Evolutionary conservation across 2,888 invertebrate species (phyloP).

Genomic region (Sphaeridia pumilis): DNA sequence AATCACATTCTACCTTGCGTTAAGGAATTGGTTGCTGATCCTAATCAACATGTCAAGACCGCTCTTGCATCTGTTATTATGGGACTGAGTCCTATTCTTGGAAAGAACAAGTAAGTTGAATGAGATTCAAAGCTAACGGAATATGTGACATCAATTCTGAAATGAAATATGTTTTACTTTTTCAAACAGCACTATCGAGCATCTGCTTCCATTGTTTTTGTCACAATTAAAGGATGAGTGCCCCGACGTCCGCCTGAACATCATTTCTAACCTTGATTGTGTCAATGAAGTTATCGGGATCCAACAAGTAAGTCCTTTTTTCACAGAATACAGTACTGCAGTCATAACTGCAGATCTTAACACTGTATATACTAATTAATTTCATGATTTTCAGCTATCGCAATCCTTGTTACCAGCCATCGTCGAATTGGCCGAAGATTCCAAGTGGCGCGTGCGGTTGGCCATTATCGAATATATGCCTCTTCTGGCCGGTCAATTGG

Average conservation of each 20-base stretch:
- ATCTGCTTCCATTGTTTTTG: constrained; percentile 88
- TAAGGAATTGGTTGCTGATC: constrained; percentile 92
- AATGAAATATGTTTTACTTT: too few species aligned
- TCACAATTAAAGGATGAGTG: constrained; percentile 95
- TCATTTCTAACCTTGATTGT: constrained; percentile 97
- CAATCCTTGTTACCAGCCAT: constrained; percentile 95
- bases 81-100: constrained; percentile 96
- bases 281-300: constrained; percentile 93
- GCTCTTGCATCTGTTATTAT: constrained; percentile 98
- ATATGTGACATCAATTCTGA: too few species aligned
- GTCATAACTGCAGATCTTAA: too few species aligned
- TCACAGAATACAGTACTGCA: too few species aligned
- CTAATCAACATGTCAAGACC: constrained; percentile 98
- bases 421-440: constrained; percentile 94
- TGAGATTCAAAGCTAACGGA: too few species aligned
- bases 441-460: constrained; percentile 94
- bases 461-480: constrained; percentile 81
- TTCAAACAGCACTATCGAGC: constrained; percentile 81
- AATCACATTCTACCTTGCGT: constrained; percentile 91
- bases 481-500: constrained; percentile 87
- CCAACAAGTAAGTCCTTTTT: constrained; percentile 40
- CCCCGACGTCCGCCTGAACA: constrained; percentile 96
- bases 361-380: neutral
- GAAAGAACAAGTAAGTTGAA: constrained; percentile 72
- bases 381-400: constrained; percentile 57